These are phyloP conservation scores for Caranx ignobilis DNA, from an alignment of 2,113 vertebrate species.

Conservation along the genomic window DNA sequence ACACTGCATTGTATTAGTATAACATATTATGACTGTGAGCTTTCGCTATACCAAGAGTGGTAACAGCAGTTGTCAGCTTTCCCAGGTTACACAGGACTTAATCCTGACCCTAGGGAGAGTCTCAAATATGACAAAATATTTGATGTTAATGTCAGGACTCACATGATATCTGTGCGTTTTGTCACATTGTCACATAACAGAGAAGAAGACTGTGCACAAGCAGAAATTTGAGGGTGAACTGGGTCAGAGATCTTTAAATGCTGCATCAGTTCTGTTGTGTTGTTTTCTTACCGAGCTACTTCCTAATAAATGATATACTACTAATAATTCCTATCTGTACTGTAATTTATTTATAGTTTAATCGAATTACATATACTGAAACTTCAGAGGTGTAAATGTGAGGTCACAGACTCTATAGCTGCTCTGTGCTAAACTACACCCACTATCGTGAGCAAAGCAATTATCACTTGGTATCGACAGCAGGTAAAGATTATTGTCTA, in stretches of 20 bases:
- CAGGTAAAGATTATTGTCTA: constrained; percentile 33
- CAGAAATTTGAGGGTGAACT: constrained; percentile 6
- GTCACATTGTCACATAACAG: no score
- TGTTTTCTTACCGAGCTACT: not conserved
- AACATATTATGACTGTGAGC: not conserved
- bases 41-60: not conserved
- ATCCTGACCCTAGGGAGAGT: not conserved
- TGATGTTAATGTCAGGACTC: not conserved
- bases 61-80: not conserved
- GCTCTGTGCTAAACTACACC: not conserved
- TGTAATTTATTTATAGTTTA: not conserved
- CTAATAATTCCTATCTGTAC: not conserved
- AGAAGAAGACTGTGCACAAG: constrained; percentile 1
- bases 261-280: not conserved
- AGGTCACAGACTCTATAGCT: not conserved
- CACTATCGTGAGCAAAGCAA: not conserved
- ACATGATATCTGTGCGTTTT: not conserved
- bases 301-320: not conserved
- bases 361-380: constrained; percentile 1
- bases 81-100: not conserved
- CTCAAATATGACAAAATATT: not conserved
- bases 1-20: not conserved
- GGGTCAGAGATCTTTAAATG: constrained; percentile 9
- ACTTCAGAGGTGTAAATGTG: not conserved
- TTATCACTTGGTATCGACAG: not conserved